Base-by-base conservation (phyloP, 2,888 invertebrate genomes). In the Ormyrus thymus region DNA sequence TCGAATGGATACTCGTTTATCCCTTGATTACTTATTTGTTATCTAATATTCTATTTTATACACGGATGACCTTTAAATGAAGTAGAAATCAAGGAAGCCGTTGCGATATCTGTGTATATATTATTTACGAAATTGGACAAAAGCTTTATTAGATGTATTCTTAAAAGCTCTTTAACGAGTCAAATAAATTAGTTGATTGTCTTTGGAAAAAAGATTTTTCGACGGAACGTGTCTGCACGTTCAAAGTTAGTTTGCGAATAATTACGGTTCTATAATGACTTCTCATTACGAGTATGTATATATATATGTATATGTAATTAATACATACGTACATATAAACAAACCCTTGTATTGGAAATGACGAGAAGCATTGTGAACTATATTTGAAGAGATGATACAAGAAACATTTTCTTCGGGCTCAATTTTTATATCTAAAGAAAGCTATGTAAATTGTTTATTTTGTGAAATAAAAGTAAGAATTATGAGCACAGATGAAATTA, bases 31-130 rank as follows among this genome's bases (percentile, higher is more conserved):
- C 59, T 46, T 45, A 70, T 74, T 56, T 7, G 65, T 58, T 74
- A 78, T 66, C 69, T 74, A 4, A n/a, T 65, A 74, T 43, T 48
- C 13, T 64, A 55, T 59, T 29, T 4, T 51, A 15, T 50, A 61
- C 9, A 69, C 48, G 55, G 7, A 50, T 68, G 75, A 53, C 8
- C 10, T 51, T 45, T 48, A 29, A n/a, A n/a, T 9, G n/a, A 50
- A 48, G 7, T 64, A 51, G 8, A 70, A 65, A 71, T 68, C 51
- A 9, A 64, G 29, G 51, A 45, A 59, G 61, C n/a, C 29, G 6
- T 53, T 61, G 51, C 59, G 50, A 59, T 59, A 68, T 68, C 66
- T 75, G 59, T 61, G 75, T 75, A 75, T 66, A 75, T 75, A 75
- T 29, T 29, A 68, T 59, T 48, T n/a, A 50, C 9, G 11, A 59